Base-by-base conservation (phyloP, 2,888 invertebrate genomes). In the Caenorhabditis doughertyi region DNA sequence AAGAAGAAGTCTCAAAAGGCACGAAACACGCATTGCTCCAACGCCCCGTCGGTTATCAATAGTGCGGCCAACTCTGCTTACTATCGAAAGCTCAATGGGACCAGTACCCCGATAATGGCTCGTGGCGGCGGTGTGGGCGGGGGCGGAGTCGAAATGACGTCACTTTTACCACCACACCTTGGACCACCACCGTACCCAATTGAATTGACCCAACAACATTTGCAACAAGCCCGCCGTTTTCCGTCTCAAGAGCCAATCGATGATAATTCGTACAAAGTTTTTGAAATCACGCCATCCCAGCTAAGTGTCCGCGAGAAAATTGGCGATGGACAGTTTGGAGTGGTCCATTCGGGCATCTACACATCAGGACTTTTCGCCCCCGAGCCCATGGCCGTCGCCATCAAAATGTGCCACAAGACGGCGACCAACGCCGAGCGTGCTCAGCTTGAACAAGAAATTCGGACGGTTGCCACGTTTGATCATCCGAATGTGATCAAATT, bases 401-500 rank as follows among this genome's bases (percentile, higher is more conserved):
- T 87, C 18, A 88, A 88, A 44, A 79, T 81, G 27, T 79, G 82
- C 35, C 60, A 87, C 8, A 39, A 47, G 0, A 87, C 86, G 35
- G 82, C 85, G 21, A 84, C 83, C 23, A 85, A 84, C 23, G 82
- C 84, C 13, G 84, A 85, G 23, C 58, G 79, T 64, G 85, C 82
- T 4, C 65, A 44, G 1, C 35, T 88, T 49, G 88, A 88, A 25
- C 85, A 86, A n/a, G 88, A 88, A 51, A 83, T 88, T 18, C 64
- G 84, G 0, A 74, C 79, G 1, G 97, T 98, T 94, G 96, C 96
- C 0, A 97, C 97, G 92, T 93, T 98, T 81, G 95, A 96, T 83
- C 98, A 98, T 93, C 96, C 96, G 0, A 97, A 98, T 92, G 96
- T 99, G 89, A 96, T 98, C 53, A 96, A 97, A 92, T 94, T 98